Base-by-base conservation (phyloP, 2,797 vertebrate genomes). In the Lithobates pipiens region DNA sequence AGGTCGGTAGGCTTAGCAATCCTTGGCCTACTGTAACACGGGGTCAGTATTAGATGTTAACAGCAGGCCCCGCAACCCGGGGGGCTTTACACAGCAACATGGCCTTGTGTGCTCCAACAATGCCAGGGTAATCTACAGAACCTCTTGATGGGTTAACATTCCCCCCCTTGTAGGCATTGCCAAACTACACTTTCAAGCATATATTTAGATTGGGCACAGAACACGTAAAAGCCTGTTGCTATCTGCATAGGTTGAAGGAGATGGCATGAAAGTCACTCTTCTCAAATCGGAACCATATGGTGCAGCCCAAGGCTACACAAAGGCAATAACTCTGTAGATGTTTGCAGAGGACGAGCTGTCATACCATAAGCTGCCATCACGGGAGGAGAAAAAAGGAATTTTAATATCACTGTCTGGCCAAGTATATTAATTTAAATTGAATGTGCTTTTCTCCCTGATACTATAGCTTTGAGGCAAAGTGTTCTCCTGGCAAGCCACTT, bases 391-490 rank as follows among this genome's bases (percentile, higher is more conserved):
- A 93, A 94, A 90, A 93, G 93, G 92, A 93, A 95, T 95, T 95
- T 95, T 95, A 95, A 95, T 95, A 94, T 91, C 93, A 91, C 91
- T 93, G 94, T 96, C 95, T 95, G 93, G 94, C 95, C 94, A 94
- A 93, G 92, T 92, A 90, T 93, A 95, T 95, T 95, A 92, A 94
- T 95, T 94, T 93, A 93, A 94, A 93, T 94, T 90, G 93, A 92
- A 94, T 93, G 93, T 91, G 90, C 54, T 16, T 93, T 92, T 93
- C 93, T 88, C 88, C 80, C 88, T 92, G 92, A 93, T 92, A 91
- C 93, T 92, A 91, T 92, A 93, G 93, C 93, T 93, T 88, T 92
- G 90, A 94, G 93, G 92, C 94, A 93, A 88, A 92, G 90, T 78
- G 86, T 92, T 91, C 89, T 90, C 73, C 74, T 93, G 91, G 93